Base-by-base conservation (phyloP, 1,140 invertebrate species). In the Drosophila baimaii region DNA sequence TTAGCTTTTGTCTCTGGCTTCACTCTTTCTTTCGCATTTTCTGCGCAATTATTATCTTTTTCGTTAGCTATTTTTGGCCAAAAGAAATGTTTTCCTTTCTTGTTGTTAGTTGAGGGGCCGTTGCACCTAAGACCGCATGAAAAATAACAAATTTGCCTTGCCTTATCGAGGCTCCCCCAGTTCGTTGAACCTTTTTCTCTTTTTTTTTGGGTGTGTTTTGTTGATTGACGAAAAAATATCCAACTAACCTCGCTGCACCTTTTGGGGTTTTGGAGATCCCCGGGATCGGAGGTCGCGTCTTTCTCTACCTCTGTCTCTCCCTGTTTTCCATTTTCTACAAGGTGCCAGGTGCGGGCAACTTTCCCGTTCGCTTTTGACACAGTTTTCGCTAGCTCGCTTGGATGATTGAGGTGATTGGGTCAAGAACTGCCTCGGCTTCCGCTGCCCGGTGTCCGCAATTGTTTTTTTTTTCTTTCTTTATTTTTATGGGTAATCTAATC, bases 381-480 rank as follows among this genome's bases (percentile, higher is more conserved):
- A 65, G 55, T 76, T 76, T 73, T 44, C 21, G 35, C 55, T 15
- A 21, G 54, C 35, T 29, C 29, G 43, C 35, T 72, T 21, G 29
- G 44, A 19, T 35, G 44, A 76, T 76, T 76, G 54, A 59, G 73
- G 73, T 76, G 73, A 76, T 76, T 76, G 73, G 73, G 73, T 76
- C 73, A 76, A 76, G 73, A 76, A 68, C 73, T 74, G 51, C 29
- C 43, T 39, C 13, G 69, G 41, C 23, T 47, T 74, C 51, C 72
- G 44, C 25, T 51, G 69, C 19, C 15, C 54, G 43, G 19, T 23
- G 59, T 46, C 25, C 41, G 35, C 29, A 51, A 65, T 69, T 64
- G 35, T 65, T 66, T 55, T 31, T 6, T n/a, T n/a, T n/a, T n/a
- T n/a, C n/a, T n/a, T n/a, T n/a, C n/a, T 25, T 64, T 52, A 17